These are phyloP conservation scores for Galleria mellonella DNA, from an alignment of 1,140 invertebrate genomes.

Conservation along the genomic window DNA sequence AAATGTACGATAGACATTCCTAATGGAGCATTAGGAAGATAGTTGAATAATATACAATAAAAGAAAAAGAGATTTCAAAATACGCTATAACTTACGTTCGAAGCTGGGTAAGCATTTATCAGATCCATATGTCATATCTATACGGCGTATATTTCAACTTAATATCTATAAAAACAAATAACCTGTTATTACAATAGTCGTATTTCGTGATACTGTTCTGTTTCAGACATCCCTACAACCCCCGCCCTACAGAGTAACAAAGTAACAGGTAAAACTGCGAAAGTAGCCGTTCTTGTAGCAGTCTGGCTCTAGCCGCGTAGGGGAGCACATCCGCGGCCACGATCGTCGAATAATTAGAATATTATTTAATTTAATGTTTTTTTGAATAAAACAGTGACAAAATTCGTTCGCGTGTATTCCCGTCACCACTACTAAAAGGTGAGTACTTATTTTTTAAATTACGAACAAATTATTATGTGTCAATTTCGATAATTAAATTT, in stretches of 20 bases:
- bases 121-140: too few relatives aligned
- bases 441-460: slow-evolving; percentile 2
- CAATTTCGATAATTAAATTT: too few relatives aligned
- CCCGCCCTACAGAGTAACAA: slow-evolving; percentile 11
- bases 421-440: slow-evolving; percentile 6
- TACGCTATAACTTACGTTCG: too few relatives aligned
- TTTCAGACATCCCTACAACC: slow-evolving; percentile 1
- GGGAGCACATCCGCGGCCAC: slow-evolving; percentile 14
- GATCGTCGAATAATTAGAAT: background rate
- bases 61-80: too few relatives aligned
- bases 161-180: too few relatives aligned
- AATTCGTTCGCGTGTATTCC: slow-evolving; percentile 15
- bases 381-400: slow-evolving; percentile 9
- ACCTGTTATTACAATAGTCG: background rate
- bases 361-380: background rate
- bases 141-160: too few relatives aligned
- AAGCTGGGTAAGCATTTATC: too few relatives aligned
- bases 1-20: too few relatives aligned
- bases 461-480: too few relatives aligned
- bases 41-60: too few relatives aligned
- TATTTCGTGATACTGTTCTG: background rate
- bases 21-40: too few relatives aligned
- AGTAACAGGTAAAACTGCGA: slow-evolving; percentile 39
- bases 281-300: slow-evolving; percentile 13
- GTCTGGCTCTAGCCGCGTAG: slow-evolving; percentile 21